These are phyloP conservation scores for Phrynocephalus guinanensis DNA, from an alignment of 2,797 vertebrate genomes.

Conservation along the genomic window DNA sequence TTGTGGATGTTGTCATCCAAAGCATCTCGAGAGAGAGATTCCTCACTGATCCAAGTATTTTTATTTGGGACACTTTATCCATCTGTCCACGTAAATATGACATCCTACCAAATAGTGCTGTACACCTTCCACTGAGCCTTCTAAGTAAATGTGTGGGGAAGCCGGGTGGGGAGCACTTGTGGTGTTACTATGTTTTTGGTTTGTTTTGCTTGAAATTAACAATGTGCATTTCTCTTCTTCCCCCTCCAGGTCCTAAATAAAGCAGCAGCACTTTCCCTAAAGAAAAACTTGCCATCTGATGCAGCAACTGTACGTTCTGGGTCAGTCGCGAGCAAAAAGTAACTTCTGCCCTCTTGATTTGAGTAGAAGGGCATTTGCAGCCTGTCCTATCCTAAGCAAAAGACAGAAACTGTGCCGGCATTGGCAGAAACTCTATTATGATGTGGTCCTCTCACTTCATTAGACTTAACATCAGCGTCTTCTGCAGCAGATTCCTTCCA, in stretches of 20 bases:
- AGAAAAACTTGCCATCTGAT: not conserved
- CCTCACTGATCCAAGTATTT: not conserved
- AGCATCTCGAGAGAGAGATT: not conserved
- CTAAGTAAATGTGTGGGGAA: not conserved
- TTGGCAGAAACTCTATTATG: not conserved
- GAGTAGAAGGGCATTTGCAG: not conserved
- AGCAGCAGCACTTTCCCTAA: not conserved
- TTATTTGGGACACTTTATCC: too few relatives aligned
- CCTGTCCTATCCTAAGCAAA: not conserved
- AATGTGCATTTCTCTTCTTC: not conserved
- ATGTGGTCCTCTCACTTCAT: too few relatives aligned
- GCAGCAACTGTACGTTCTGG: not conserved
- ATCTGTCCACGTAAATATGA: not conserved
- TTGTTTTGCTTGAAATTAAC: not conserved
- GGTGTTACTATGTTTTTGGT: not conserved
- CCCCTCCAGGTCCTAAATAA: constrained; percentile 27
- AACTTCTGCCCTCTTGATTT: not conserved
- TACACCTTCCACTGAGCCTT: not conserved
- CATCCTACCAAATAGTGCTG: not conserved
- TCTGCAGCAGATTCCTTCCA: not conserved
- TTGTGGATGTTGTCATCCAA: too few relatives aligned
- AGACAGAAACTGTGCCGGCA: not conserved
- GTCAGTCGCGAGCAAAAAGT: not conserved
- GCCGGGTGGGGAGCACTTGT: not conserved
- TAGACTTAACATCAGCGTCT: not conserved